Percentiles rank a stretch among this genome's conserved stretches.
Conservation (phyloP, 2,888 invertebrate genomes). For the Incurvaria masculella region DNA sequence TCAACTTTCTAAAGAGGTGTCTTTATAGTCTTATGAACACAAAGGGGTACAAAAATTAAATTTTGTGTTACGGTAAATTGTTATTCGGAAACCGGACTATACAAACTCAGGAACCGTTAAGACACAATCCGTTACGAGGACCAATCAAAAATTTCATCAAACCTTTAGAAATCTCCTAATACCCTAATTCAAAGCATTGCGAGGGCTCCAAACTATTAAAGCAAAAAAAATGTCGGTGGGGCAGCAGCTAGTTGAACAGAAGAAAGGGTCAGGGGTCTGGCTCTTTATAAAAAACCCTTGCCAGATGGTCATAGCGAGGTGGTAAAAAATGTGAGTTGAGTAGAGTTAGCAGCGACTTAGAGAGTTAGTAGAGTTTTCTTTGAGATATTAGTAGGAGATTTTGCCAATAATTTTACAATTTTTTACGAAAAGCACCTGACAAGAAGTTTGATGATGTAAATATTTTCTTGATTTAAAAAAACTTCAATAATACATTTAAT, state of each 20-base stretch:
- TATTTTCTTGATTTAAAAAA: too few relatives aligned
- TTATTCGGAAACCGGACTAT: background rate
- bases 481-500: too few relatives aligned
- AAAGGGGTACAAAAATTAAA: too few relatives aligned
- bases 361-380: too few relatives aligned
- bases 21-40: too few relatives aligned
- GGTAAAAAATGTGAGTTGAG: background rate
- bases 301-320: slow-evolving; percentile 42
- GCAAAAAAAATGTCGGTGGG: background rate
- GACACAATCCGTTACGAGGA: slow-evolving; percentile 45
- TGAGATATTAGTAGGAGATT: too few relatives aligned
- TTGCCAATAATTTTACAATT: too few relatives aligned
- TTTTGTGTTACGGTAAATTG: background rate
- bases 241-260: background rate
- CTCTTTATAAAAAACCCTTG: slow-evolving; percentile 46
- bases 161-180: slow-evolving; percentile 50
- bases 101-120: slow-evolving; percentile 35
- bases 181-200: slow-evolving; percentile 55
- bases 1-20: too few relatives aligned
- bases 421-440: too few relatives aligned
- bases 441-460: too few relatives aligned
- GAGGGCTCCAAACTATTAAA: slow-evolving; percentile 27
- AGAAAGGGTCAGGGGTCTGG: slow-evolving; percentile 53
- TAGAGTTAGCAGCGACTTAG: too few relatives aligned
- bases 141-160: slow-evolving; percentile 54